Evolutionary conservation across 2,888 invertebrate genomes (phyloP).

Genomic region (Zhengitettix transpicula): DNA sequence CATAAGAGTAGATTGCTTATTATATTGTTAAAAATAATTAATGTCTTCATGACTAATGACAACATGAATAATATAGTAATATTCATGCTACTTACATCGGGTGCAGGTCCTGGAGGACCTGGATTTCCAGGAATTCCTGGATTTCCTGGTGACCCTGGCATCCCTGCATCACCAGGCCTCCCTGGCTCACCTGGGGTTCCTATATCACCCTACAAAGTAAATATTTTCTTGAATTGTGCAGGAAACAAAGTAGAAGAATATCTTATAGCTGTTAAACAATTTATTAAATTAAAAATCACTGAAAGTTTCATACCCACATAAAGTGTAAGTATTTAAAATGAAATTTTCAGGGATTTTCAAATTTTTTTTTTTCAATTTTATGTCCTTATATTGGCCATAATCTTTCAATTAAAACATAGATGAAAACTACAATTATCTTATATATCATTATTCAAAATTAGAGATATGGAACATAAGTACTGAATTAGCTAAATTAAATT

Average conservation of each 20-base stretch:
- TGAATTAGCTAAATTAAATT: too few species aligned
- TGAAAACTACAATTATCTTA: too few species aligned
- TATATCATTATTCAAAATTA: too few species aligned
- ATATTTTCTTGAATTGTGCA: neutral
- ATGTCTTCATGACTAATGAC: neutral
- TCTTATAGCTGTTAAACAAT: neutral
- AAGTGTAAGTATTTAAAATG: neutral
- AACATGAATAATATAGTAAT: neutral
- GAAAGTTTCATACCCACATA: neutral
- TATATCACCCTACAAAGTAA: constrained; percentile 25
- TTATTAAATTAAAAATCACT: neutral
- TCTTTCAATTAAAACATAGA: too few species aligned
- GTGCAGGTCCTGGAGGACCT: constrained; percentile 54
- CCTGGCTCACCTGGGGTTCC: constrained; percentile 40
- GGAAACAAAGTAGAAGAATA: neutral
- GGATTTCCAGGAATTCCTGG: constrained; percentile 46
- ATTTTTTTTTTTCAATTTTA: neutral
- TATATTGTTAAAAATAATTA: neutral
- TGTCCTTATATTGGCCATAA: too few species aligned
- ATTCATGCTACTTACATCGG: constrained; percentile 36
- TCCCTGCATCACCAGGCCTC: constrained; percentile 39
- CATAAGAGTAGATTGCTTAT: neutral
- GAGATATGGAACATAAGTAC: too few species aligned
- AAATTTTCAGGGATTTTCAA: neutral
- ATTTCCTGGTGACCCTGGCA: constrained; percentile 40